phyloP scores from a whole-genome alignment of 2,797 vertebrate species.

The Mormyrus hasselquistii region DNA sequence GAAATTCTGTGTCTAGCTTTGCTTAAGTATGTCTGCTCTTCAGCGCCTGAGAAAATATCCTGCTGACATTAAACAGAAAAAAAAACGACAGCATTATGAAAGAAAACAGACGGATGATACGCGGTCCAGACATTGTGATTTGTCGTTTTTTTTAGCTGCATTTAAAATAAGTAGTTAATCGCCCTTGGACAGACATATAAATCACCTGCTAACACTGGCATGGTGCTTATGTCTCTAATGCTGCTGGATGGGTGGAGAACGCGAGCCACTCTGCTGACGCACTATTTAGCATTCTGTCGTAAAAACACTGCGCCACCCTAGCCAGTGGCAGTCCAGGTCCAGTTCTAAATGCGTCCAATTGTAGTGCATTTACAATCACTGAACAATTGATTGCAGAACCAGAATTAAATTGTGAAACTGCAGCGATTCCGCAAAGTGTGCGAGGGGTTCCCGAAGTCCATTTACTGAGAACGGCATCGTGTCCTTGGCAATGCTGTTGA shows the following conservation, averaged over 20 bases:
- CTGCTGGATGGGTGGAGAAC: not conserved
- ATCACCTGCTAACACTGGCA: not conserved
- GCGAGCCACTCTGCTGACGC: not conserved
- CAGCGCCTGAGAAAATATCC: not conserved
- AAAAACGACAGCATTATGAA: not conserved
- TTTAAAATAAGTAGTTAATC: not conserved
- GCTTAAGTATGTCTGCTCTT: not conserved
- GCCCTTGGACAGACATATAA: too few relatives aligned
- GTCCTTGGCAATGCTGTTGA: not conserved
- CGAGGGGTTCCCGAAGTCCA: not conserved
- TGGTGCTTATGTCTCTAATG: not conserved
- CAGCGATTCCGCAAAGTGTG: not conserved
- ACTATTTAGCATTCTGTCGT: not conserved
- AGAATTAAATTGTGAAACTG: not conserved
- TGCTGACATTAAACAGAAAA: not conserved
- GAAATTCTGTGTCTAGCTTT: not conserved
- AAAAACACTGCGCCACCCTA: not conserved
- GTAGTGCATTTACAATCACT: not conserved
- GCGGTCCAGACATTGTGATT: not conserved
- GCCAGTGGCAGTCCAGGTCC: not conserved
- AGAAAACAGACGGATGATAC: not conserved
- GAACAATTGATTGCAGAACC: not conserved
- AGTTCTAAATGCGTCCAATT: not conserved
- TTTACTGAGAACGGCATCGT: not conserved
- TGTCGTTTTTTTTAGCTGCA: not conserved